Conservation (phyloP, 2,888 invertebrate species). For the Ochropleura leucogaster region DNA sequence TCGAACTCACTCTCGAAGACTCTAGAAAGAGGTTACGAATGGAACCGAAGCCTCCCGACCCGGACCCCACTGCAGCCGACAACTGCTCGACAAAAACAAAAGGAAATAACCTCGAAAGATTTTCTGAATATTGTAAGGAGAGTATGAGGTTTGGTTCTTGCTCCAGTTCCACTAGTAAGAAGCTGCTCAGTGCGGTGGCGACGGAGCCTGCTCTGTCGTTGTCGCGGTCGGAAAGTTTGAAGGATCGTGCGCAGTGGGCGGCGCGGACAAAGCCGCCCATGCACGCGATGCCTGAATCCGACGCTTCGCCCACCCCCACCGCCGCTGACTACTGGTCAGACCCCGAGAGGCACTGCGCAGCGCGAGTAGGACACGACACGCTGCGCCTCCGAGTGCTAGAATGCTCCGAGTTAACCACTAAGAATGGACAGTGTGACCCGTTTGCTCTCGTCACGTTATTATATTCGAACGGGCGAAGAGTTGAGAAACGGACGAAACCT, state of each 20-base stretch:
- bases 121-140: conserved; percentile 88
- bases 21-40: conserved; percentile 88
- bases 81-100: conserved; percentile 80
- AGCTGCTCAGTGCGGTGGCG: conserved; percentile 81
- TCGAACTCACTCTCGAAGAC: conserved; percentile 94
- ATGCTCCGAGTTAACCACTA: conserved; percentile 96
- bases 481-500: conserved; percentile 95
- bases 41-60: conserved; percentile 89
- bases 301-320: conserved; percentile 84
- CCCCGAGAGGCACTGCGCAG: conserved; percentile 87
- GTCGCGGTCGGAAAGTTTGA: conserved; percentile 88
- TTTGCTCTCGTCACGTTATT: conserved; percentile 95
- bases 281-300: conserved; percentile 85
- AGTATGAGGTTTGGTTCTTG: conserved; percentile 88
- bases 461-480: conserved; percentile 95
- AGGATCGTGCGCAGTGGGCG: conserved; percentile 86
- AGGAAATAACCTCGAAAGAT: conserved; percentile 85
- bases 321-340: conserved; percentile 89
- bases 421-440: conserved; percentile 97
- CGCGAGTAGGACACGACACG: conserved; percentile 86
- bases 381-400: conserved; percentile 93
- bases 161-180: conserved; percentile 88
- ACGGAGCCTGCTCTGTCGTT: conserved; percentile 85
- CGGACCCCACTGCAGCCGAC: conserved; percentile 79
- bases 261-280: conserved; percentile 83